A percentile compares a stretch with the other conserved stretches of the same genome.
phyloP scores from a whole-genome alignment of 2,888 invertebrate genomes.

The Drepana falcataria region DNA sequence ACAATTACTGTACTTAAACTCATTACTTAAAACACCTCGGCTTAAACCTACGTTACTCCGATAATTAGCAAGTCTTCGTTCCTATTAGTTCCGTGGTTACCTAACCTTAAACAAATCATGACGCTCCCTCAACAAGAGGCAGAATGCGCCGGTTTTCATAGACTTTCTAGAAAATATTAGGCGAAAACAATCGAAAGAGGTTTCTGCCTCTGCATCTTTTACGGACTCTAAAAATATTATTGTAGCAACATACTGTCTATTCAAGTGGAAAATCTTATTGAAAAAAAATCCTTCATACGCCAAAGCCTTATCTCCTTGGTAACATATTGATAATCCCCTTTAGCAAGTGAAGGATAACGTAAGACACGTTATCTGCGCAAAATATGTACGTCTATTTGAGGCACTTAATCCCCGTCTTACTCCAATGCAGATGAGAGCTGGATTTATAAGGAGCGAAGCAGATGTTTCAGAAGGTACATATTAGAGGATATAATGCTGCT shows the following conservation, averaged over 20 bases:
- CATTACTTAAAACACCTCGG: no score
- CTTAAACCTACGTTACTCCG: no score
- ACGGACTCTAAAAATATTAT: no score
- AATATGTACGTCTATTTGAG: conserved; percentile 7
- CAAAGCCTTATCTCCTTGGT: not conserved
- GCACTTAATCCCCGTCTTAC: conserved; percentile 25
- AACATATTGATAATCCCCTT: conserved; percentile 1
- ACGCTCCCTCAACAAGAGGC: no score
- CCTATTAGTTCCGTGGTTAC: no score
- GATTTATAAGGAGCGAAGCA: conserved; percentile 22
- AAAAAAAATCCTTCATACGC: not conserved
- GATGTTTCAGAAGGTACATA: conserved; percentile 17
- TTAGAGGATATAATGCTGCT: not conserved
- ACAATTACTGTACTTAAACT: no score
- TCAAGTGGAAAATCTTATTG: not conserved
- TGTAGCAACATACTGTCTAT: not conserved
- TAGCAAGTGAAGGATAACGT: conserved; percentile 1
- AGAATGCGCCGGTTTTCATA: no score
- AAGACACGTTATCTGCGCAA: conserved; percentile 1
- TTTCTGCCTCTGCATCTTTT: no score
- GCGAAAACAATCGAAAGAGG: no score
- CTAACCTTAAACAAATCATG: no score
- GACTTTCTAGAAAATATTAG: no score
- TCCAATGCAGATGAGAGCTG: conserved; percentile 25
- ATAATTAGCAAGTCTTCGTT: no score